A percentile compares a stretch with the other conserved stretches of the same genome.
phyloP scores from a whole-genome alignment of 2,113 vertebrate genomes.

The Corythoichthys haematopterus region DNA sequence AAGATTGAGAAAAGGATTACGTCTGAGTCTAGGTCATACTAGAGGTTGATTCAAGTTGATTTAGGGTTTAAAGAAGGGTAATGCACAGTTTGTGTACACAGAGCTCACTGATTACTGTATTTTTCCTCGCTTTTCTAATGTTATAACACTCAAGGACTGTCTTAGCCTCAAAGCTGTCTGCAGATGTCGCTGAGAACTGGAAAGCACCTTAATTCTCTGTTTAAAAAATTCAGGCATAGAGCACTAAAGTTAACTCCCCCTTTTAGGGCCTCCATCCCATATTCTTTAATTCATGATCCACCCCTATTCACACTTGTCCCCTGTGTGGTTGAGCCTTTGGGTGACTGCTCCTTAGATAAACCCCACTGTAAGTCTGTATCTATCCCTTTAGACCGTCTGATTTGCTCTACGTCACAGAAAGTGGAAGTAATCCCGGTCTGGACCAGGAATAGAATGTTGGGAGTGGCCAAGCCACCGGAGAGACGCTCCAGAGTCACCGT shows the following conservation, averaged over 20 bases:
- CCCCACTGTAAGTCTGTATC: constrained; percentile 60
- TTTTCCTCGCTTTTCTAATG: too few relatives aligned
- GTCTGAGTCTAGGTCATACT: constrained; percentile 3
- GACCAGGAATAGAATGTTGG: constrained; percentile 67
- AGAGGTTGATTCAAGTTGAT: not conserved
- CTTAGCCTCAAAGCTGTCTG: not conserved
- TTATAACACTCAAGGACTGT: too few relatives aligned
- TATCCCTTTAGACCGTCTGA: constrained; percentile 72
- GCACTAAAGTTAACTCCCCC: not conserved
- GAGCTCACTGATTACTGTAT: too few relatives aligned
- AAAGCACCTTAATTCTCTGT: not conserved
- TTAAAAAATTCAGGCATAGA: not conserved
- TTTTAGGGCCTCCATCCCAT: not conserved
- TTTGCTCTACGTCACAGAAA: constrained; percentile 65
- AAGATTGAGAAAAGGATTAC: constrained; percentile 9
- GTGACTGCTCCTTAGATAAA: constrained; percentile 64
- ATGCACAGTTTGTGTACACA: not conserved
- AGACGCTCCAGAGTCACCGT: constrained; percentile 26
- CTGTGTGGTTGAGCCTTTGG: constrained; percentile 38
- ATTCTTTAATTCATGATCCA: constrained; percentile 31
- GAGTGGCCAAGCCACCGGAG: constrained; percentile 40
- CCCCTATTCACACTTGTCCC: constrained; percentile 8
- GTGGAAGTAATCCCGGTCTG: constrained; percentile 62
- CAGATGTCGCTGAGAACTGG: not conserved
- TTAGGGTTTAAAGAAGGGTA: constrained; percentile 4